A percentile compares a stretch with the other conserved stretches of the same genome.
phyloP scores from a whole-genome alignment of 2,113 vertebrate species.

The Puntigrus tetrazona region DNA sequence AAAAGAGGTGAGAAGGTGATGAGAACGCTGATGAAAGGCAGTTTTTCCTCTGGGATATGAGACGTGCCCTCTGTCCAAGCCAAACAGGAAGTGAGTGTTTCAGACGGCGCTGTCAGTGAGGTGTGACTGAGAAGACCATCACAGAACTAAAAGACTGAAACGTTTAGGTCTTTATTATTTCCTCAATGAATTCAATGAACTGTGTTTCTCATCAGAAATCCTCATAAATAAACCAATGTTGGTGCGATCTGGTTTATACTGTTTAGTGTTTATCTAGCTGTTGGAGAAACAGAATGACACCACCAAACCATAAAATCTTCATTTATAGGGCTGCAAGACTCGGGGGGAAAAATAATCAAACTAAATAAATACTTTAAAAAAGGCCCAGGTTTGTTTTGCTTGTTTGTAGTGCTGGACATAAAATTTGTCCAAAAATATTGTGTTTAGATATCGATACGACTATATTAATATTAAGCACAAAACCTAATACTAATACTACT shows the following conservation, averaged over 20 bases:
- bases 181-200: neutral
- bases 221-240: neutral
- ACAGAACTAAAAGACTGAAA: neutral
- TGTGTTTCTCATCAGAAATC: neutral
- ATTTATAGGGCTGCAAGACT: too few species aligned
- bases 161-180: neutral
- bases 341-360: too few species aligned
- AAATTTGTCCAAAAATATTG: too few species aligned
- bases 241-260: neutral
- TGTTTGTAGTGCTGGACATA: too few species aligned
- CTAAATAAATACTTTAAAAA: too few species aligned
- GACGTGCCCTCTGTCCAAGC: neutral
- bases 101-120: neutral
- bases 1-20: slow-evolving; percentile 5
- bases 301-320: neutral
- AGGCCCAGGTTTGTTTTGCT: too few species aligned
- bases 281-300: neutral
- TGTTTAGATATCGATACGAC: too few species aligned
- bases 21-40: neutral
- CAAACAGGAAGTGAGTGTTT: neutral
- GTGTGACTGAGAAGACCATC: slow-evolving; percentile 20
- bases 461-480: too few species aligned
- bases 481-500: too few species aligned
- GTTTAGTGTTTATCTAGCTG: neutral
- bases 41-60: neutral